A percentile compares a stretch with the other conserved stretches of the same genome.
Evolutionary conservation across 2,797 vertebrate genomes (phyloP).

Genomic region (Limnodromus scolopaceus): DNA sequence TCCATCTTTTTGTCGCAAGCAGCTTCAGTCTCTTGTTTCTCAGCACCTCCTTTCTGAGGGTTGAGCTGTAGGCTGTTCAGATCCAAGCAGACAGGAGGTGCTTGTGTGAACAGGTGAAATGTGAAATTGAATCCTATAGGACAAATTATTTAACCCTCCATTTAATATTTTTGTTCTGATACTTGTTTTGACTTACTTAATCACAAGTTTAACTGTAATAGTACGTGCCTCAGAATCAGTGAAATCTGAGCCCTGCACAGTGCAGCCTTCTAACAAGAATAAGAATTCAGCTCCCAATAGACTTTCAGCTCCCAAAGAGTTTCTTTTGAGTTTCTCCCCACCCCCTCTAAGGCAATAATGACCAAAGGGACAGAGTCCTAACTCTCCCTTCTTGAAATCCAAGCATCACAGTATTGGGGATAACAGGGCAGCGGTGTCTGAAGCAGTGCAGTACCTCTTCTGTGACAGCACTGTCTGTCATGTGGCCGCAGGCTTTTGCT

Average conservation of each 20-base stretch:
- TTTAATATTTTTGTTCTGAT: conserved; percentile 69
- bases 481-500: background rate
- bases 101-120: conserved; percentile 72
- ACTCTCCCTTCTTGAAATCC: conserved; percentile 31
- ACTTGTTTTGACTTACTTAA: conserved; percentile 65
- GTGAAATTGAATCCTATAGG: conserved; percentile 72
- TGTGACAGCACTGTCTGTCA: background rate
- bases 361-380: conserved; percentile 32
- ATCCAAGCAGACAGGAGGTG: conserved; percentile 50
- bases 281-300: conserved; percentile 12
- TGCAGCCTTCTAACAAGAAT: conserved; percentile 49
- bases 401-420: conserved; percentile 21
- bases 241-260: conserved; percentile 53
- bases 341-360: conserved; percentile 48
- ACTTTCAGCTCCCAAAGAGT: conserved; percentile 33
- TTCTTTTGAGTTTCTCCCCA: background rate
- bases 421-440: background rate
- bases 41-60: conserved; percentile 67
- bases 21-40: conserved; percentile 72
- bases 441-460: background rate
- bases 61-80: conserved; percentile 57
- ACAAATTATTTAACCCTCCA: conserved; percentile 61
- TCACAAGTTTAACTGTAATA: conserved; percentile 54
- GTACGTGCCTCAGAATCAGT: conserved; percentile 66
- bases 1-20: conserved; percentile 69